These are phyloP conservation scores for Moxostoma hubbsi DNA, from an alignment of 2,797 vertebrate species.

Conservation along the genomic window DNA sequence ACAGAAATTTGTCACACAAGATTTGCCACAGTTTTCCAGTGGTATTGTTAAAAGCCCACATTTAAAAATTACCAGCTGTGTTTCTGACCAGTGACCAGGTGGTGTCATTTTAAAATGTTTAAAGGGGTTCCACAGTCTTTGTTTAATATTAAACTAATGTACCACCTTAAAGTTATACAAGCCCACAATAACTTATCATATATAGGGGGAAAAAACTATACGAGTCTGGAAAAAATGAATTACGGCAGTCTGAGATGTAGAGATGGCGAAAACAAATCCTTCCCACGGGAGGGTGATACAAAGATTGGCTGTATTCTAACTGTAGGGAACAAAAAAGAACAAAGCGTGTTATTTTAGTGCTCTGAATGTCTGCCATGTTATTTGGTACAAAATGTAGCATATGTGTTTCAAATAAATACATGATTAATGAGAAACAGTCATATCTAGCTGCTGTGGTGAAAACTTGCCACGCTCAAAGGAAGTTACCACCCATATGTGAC, in stretches of 20 bases:
- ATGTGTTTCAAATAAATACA: constrained; percentile 30
- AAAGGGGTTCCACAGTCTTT: constrained; percentile 67
- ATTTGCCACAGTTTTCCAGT: constrained; percentile 71
- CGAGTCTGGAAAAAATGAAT: constrained; percentile 67
- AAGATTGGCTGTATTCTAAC: constrained; percentile 16
- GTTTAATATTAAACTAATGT: constrained; percentile 74
- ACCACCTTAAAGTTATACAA: constrained; percentile 69
- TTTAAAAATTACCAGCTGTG: constrained; percentile 73
- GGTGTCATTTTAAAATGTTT: constrained; percentile 63
- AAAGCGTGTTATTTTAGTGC: constrained; percentile 32
- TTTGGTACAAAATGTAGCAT: constrained; percentile 40
- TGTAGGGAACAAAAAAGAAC: constrained; percentile 19
- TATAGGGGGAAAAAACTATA: constrained; percentile 55
- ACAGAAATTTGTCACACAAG: constrained; percentile 72
- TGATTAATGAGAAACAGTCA: constrained; percentile 37
- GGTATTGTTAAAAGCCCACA: constrained; percentile 68
- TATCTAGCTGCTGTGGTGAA: constrained; percentile 39
- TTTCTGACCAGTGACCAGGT: constrained; percentile 65
- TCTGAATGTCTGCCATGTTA: constrained; percentile 35
- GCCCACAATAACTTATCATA: constrained; percentile 59
- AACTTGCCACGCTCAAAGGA: constrained; percentile 26
- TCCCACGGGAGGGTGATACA: constrained; percentile 59
- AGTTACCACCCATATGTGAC: constrained; percentile 32
- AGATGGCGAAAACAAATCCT: constrained; percentile 61
- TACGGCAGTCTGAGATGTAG: constrained; percentile 48